Base-by-base conservation (phyloP, 2,113 vertebrate genomes). In the Datnioides undecimradiatus region DNA sequence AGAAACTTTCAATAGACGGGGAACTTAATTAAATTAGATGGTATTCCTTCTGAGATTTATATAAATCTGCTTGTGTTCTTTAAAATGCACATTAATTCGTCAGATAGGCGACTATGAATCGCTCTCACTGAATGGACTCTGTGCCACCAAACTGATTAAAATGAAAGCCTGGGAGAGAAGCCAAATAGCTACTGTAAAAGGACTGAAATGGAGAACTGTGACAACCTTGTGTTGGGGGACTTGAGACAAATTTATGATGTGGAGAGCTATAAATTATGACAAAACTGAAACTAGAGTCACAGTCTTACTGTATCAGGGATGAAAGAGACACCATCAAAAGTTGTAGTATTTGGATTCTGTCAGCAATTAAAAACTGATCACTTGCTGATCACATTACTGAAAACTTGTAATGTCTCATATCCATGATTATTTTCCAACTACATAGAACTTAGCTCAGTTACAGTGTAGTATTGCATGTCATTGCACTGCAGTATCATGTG, bases 81-180 rank as follows among this genome's bases (percentile, higher is more conserved):
- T 64, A 73, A 72, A 45, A 43, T 63, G 17, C 36, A 38, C 36
- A 41, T 48, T 54, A 5, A 65, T 63, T 57, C 7, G 10, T 41
- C 34, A 12, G 14, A 66, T 25, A 16, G 29, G 21, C 4, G 1
- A 41, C 16, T 55, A 45, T 23, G 33, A 54, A n/a, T 58, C 6
- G n/a, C n/a, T n/a, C n/a, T n/a, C n/a, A n/a, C n/a, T n/a, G n/a
- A n/a, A n/a, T n/a, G n/a, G n/a, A 27, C 17, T 73, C 55, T 59
- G 4, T 33, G 57, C 23, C 40, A 13, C 33, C 19, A 69, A 48
- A 62, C 7, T 63, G 54, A 88, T 89, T 83, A 33, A 68, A 87
- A 79, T 57, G 4, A 86, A 86, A 80, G 71, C 21, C 31, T 65
- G 27, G 79, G 64, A 71, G 2, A 5, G 23, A 57, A 64, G 65